phyloP scores from a whole-genome alignment of 2,888 invertebrate genomes.

The Elegia similella region DNA sequence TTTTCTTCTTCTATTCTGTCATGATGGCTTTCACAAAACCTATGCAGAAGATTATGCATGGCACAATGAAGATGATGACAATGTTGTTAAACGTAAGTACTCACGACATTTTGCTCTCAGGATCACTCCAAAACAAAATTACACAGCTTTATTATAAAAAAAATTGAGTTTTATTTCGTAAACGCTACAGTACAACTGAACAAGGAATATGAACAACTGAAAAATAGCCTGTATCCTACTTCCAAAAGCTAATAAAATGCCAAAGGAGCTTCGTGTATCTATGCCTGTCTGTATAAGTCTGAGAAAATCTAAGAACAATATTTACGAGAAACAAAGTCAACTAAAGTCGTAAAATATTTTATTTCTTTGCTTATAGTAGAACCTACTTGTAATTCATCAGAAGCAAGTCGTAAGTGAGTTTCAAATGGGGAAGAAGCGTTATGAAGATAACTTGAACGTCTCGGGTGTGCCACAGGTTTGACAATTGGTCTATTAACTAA shows the following conservation, averaged over 20 bases:
- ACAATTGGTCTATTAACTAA: constrained; percentile 1
- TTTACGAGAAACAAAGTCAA: constrained; percentile 14
- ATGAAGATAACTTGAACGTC: neutral
- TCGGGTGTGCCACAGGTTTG: neutral
- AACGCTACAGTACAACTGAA: no score
- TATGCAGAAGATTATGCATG: no score
- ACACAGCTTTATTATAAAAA: no score
- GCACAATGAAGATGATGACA: no score
- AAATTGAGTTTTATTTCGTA: no score
- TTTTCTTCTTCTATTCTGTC: no score
- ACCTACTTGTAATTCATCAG: constrained; percentile 1
- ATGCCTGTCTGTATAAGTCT: no score
- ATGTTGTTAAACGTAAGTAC: no score
- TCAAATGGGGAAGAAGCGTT: neutral
- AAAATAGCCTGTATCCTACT: neutral
- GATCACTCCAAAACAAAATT: no score
- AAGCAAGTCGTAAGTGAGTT: neutral
- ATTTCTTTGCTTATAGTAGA: neutral
- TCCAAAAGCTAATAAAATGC: neutral
- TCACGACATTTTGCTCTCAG: no score
- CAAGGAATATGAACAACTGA: no score
- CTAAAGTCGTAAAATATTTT: constrained; percentile 13
- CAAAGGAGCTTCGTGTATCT: neutral
- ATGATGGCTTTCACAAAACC: no score
- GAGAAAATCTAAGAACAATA: neutral